A percentile compares a stretch with the other conserved stretches of the same genome.
Conservation (phyloP, 2,888 invertebrate species). For the Liodrosophila aerea region DNA sequence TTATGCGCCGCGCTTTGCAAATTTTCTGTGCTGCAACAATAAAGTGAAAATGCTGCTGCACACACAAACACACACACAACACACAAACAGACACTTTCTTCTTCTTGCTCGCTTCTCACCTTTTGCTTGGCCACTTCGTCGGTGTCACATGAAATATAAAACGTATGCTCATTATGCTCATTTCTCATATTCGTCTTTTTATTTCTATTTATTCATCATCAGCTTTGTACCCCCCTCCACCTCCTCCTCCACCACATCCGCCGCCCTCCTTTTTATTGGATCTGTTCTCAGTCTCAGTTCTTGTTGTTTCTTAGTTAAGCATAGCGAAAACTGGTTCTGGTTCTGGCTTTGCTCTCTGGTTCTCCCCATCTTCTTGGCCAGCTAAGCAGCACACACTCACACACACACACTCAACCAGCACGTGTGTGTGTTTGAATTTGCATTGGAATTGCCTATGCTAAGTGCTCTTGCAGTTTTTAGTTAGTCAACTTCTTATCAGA, state of each 20-base stretch:
- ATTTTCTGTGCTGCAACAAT: constrained; percentile 49
- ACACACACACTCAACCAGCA: constrained; percentile 9
- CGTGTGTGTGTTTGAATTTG: constrained; percentile 22
- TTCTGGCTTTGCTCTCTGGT: constrained; percentile 15
- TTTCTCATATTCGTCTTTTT: constrained; percentile 27
- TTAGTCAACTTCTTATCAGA: constrained; percentile 46
- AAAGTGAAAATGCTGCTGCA: constrained; percentile 55
- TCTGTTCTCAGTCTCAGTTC: constrained; percentile 30
- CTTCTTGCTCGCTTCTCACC: constrained; percentile 28
- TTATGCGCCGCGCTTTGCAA: constrained; percentile 43
- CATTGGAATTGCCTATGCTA: constrained; percentile 23
- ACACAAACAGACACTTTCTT: constrained; percentile 17
- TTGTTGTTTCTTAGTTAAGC: constrained; percentile 35
- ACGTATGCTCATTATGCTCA: constrained; percentile 36
- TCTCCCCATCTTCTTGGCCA: constrained; percentile 35
- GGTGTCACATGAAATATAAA: constrained; percentile 45
- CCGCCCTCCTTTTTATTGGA: constrained; percentile 40
- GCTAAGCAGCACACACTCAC: constrained; percentile 30
- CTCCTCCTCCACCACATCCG: too few relatives aligned
- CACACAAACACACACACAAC: constrained; percentile 13
- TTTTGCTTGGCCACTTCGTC: constrained; percentile 33
- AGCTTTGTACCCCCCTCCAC: constrained; percentile 14
- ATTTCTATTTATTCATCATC: constrained; percentile 29
- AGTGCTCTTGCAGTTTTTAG: constrained; percentile 37
- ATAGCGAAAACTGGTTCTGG: constrained; percentile 52